Percentiles rank a stretch among this genome's conserved stretches.
Evolutionary conservation across 92 coral and sea anemone genomes (phyloP).

Genomic region (Porites evermanni): DNA sequence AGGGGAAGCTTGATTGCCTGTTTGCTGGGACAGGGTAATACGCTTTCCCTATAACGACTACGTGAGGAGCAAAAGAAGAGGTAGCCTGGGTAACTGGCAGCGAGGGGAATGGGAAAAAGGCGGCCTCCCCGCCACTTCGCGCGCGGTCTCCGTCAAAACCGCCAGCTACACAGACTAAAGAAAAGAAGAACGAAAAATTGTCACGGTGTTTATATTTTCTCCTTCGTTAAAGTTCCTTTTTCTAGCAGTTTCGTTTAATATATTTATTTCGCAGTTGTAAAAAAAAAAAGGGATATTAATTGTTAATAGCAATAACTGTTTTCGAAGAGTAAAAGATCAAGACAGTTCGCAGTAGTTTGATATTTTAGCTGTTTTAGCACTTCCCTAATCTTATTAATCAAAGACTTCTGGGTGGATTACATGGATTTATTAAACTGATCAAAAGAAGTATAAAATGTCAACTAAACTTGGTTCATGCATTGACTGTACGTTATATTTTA

Average conservation of each 20-base stretch:
- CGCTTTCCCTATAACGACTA: no score
- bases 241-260: neutral
- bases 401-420: no score
- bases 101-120: neutral
- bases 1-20: no score
- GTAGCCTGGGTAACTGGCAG: no score
- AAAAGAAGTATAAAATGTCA: neutral
- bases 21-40: no score
- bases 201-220: neutral
- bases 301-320: neutral
- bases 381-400: no score
- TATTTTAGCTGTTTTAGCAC: no score
- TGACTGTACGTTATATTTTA: slow-evolving; percentile 5
- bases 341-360: no score
- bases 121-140: no score
- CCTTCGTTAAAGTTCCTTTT: neutral
- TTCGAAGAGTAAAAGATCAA: neutral
- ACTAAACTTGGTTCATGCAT: neutral
- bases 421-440: neutral
- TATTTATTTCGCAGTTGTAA: neutral
- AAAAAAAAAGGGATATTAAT: neutral
- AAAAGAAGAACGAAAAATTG: neutral
- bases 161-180: no score
- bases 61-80: no score
- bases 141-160: no score